These are phyloP conservation scores for Volucella bombylans DNA, from an alignment of 2,888 invertebrate species.

Conservation along the genomic window DNA sequence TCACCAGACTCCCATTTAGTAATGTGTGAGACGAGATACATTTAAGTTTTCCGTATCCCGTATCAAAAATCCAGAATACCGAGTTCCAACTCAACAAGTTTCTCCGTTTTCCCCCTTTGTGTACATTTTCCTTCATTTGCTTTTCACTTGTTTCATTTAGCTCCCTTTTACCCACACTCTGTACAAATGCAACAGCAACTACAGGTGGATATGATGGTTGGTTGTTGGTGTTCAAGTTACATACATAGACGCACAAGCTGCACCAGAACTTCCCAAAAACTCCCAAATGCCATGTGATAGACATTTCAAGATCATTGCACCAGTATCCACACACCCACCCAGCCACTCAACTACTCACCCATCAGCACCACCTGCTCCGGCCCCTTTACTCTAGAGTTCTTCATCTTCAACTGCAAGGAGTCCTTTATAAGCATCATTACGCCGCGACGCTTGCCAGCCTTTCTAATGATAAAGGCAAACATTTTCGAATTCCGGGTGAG, in stretches of 20 bases:
- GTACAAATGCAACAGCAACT: conserved; percentile 54
- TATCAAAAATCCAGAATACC: background rate
- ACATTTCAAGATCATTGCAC: conserved; percentile 48
- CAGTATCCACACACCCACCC: too few species aligned
- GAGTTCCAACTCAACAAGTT: conserved; percentile 67
- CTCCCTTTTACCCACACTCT: conserved; percentile 1
- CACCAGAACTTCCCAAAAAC: conserved; percentile 33
- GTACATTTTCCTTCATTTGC: conserved; percentile 42
- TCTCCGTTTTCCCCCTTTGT: conserved; percentile 14
- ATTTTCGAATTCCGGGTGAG: conserved; percentile 13
- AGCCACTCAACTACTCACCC: too few species aligned
- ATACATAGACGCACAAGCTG: conserved; percentile 48
- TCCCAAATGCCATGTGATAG: conserved; percentile 40
- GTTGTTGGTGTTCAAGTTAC: conserved; percentile 16
- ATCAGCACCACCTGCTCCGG: background rate
- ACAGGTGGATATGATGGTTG: conserved; percentile 63
- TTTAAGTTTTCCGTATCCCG: too few species aligned
- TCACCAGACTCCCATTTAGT: too few species aligned
- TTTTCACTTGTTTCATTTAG: conserved; percentile 53
- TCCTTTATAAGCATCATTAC: conserved; percentile 22
- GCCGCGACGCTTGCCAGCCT: conserved; percentile 19
- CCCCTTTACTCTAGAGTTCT: background rate
- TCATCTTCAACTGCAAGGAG: conserved; percentile 24
- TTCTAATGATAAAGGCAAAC: conserved; percentile 53
- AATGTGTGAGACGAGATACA: too few species aligned